Evolutionary conservation across 1,140 invertebrate species (phyloP).

Genomic region (Anastrepha obliqua): DNA sequence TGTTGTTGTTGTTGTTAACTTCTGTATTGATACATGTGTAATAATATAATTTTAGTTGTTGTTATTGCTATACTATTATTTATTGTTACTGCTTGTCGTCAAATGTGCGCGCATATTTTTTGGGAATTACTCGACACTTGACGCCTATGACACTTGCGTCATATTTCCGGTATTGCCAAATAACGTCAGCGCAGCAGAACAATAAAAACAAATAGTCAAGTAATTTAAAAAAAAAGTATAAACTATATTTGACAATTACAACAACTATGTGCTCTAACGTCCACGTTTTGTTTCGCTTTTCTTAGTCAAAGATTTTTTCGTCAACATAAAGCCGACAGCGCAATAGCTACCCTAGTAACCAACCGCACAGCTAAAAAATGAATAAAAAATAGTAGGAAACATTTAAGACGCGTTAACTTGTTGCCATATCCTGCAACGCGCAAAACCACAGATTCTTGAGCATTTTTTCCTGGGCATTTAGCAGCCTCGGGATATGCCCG

Average conservation of each 20-base stretch:
- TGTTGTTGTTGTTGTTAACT: not conserved
- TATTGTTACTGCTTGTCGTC: not conserved
- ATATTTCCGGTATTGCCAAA: no score
- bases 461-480: not conserved
- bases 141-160: not conserved
- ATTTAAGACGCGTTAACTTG: not conserved
- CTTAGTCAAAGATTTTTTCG: not conserved
- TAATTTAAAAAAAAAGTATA: no score
- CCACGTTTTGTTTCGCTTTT: not conserved
- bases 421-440: not conserved
- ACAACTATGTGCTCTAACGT: not conserved
- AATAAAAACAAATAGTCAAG: no score
- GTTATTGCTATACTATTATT: not conserved
- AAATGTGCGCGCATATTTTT: not conserved
- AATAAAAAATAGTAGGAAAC: not conserved
- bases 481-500: not conserved
- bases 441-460: not conserved
- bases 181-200: no score
- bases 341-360: no score
- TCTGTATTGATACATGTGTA: not conserved
- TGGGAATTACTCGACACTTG: not conserved
- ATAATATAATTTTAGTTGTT: not conserved
- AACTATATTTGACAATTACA: not conserved
- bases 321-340: not conserved
- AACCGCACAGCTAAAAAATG: not conserved